phyloP scores from a whole-genome alignment of 2,113 vertebrate genomes.

The Pyxicephalus adspersus region DNA sequence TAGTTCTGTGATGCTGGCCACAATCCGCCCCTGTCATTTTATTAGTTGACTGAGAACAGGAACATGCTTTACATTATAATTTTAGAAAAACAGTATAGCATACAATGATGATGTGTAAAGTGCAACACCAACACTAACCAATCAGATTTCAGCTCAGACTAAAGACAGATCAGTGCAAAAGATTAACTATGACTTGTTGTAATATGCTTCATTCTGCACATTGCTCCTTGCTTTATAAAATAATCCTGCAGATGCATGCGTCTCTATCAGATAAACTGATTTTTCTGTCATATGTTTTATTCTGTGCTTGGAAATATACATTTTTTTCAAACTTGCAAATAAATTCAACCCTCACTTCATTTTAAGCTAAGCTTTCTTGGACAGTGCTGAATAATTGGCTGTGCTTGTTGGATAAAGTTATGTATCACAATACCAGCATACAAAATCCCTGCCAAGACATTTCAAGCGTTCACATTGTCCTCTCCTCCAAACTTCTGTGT shows the following conservation, averaged over 20 bases:
- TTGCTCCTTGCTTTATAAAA: no score
- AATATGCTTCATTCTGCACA: no score
- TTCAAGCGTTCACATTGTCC: slow-evolving; percentile 62
- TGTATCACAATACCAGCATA: slow-evolving; percentile 63
- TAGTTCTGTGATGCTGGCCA: no score
- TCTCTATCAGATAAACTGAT: slow-evolving; percentile 24
- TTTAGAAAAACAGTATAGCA: no score
- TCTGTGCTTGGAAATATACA: slow-evolving; percentile 28
- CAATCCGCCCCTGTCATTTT: no score
- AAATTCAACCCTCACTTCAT: slow-evolving; percentile 59
- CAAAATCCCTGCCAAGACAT: slow-evolving; percentile 63
- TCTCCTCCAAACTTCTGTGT: slow-evolving; percentile 57
- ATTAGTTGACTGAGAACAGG: no score
- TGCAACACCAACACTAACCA: no score
- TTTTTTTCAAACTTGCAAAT: slow-evolving; percentile 40
- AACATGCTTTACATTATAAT: no score
- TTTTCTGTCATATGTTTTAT: slow-evolving; percentile 27
- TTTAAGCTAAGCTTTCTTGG: slow-evolving; percentile 63
- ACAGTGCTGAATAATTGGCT: slow-evolving; percentile 65
- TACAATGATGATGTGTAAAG: no score
- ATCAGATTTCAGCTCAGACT: no score
- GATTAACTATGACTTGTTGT: no score
- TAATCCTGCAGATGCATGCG: neutral
- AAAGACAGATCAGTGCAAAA: no score
- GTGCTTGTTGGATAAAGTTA: slow-evolving; percentile 63